A percentile compares a stretch with the other conserved stretches of the same genome.
These are phyloP conservation scores for Hemithea aestivaria DNA, from an alignment of 2,888 invertebrate species.

Conservation along the genomic window DNA sequence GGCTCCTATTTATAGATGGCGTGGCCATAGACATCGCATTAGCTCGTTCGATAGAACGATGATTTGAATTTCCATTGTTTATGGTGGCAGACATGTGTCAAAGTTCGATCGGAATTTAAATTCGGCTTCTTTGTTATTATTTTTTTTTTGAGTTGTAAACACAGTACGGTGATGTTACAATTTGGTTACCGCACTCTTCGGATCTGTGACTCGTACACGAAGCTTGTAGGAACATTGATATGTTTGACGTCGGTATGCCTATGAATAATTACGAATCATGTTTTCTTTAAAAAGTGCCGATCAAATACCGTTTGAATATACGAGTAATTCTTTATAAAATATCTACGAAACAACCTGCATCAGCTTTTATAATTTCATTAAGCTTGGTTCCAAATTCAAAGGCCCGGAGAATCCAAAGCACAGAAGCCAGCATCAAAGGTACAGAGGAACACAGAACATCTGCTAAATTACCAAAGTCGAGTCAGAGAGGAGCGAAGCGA, in stretches of 20 bases:
- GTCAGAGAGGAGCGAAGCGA: slow-evolving; percentile 37
- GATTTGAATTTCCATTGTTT: slow-evolving; percentile 79
- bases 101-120: slow-evolving; percentile 79
- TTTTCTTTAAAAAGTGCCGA: slow-evolving; percentile 31
- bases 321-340: no score
- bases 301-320: slow-evolving; percentile 17
- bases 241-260: slow-evolving; percentile 71
- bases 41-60: slow-evolving; percentile 61
- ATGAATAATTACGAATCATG: slow-evolving; percentile 74
- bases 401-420: slow-evolving; percentile 21
- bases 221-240: slow-evolving; percentile 50
- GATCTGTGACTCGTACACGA: slow-evolving; percentile 71
- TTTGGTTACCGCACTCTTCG: slow-evolving; percentile 64
- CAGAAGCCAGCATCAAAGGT: slow-evolving; percentile 57
- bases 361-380: not conserved
- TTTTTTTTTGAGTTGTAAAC: slow-evolving; percentile 77
- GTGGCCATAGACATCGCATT: slow-evolving; percentile 68
- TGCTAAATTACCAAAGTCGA: slow-evolving; percentile 71
- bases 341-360: no score
- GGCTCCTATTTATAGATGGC: slow-evolving; percentile 74
- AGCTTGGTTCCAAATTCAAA: slow-evolving; percentile 19
- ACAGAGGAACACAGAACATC: slow-evolving; percentile 54
- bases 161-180: slow-evolving; percentile 76
- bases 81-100: slow-evolving; percentile 80
- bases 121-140: slow-evolving; percentile 76